Base-by-base conservation (phyloP, 1,140 invertebrate genomes). In the Artemia franciscana region DNA sequence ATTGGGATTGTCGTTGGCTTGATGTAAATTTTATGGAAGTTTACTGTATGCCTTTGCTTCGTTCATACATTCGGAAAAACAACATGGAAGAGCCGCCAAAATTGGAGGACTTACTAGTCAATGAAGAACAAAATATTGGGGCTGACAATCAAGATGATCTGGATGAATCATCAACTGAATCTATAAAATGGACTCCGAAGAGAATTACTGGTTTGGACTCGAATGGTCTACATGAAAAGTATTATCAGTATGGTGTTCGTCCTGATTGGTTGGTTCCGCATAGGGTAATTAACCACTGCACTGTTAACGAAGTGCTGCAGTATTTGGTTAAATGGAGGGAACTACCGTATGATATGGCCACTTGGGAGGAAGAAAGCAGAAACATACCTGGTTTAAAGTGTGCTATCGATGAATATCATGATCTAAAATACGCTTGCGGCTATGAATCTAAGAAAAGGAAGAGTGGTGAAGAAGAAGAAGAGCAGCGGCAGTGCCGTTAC, bases 321-420 rank as follows among this genome's bases (percentile, higher is more conserved):
- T 99, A 94, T 77, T 77, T 98, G 60, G 89, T 98, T 0, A 99
- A 99, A 74, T 99, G 96, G 96, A 77, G 91, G 28, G 96, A 99
- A 70, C 73, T 99, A 18, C 82, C 87, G 0, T 99, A 99, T 70
- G 94, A 98, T 72, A 85, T 90, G 71, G 85, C 90, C 5, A 98
- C 94, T 0, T 98, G 94, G 94, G 96, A 99, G 73, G 83, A 88
- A 61, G 93, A 97, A 72, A 79, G 82, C 66, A 84, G 84, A 62
- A 87, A 92, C 64, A 91, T 95, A 68, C 83, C 85, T 0, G 87
- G 87, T 2, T 75, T 93, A n/a, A 87, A 90, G 66, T 79, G 81
- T 64, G 84, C 86, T 7, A 84, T 94, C 57, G 90, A 97, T 66
- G 90, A 89, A 71, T 99, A 98, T 74, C 82, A 88, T 73, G 85